Percentiles rank a stretch among this genome's conserved stretches.
Evolutionary conservation across 2,797 vertebrate genomes (phyloP).

Genomic region (Apodemus agrarius): DNA sequence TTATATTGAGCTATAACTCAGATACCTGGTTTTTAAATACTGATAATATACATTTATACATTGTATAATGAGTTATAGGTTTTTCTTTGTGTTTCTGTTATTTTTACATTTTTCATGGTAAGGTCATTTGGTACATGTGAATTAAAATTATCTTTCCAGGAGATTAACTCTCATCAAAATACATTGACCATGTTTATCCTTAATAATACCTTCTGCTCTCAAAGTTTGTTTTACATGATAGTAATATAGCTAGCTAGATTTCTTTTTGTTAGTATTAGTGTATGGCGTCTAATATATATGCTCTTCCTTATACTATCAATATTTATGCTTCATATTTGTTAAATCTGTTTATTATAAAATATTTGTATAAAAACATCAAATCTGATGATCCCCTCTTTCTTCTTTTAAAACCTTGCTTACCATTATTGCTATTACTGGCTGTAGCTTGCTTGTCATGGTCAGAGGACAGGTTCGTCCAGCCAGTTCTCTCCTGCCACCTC

Average conservation of each 20-base stretch:
- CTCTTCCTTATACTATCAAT: not conserved
- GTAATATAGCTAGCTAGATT: not conserved
- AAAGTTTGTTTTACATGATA: not conserved
- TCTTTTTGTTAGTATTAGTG: conserved; percentile 7
- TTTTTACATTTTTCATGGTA: conserved; percentile 16
- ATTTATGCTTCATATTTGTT: conserved; percentile 2
- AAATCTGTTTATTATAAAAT: not conserved
- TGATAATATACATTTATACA: not conserved
- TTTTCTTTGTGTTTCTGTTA: conserved; percentile 16
- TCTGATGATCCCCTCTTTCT: not conserved
- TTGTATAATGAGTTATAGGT: not conserved
- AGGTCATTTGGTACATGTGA: not conserved
- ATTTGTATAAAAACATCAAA: conserved; percentile 5
- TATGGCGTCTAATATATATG: not conserved
- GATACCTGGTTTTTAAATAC: not conserved
- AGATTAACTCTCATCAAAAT: not conserved
- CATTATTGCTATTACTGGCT: not conserved
- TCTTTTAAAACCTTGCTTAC: not conserved
- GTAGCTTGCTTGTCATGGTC: not conserved
- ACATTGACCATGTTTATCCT: not conserved
- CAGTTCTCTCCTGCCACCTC: not conserved
- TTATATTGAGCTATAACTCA: not conserved
- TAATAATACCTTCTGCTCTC: not conserved
- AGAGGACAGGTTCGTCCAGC: not conserved
- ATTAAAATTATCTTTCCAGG: not conserved